A percentile compares a stretch with the other conserved stretches of the same genome.
Evolutionary conservation across 1,140 invertebrate species (phyloP).

Genomic region (Lordiphosa collinella): DNA sequence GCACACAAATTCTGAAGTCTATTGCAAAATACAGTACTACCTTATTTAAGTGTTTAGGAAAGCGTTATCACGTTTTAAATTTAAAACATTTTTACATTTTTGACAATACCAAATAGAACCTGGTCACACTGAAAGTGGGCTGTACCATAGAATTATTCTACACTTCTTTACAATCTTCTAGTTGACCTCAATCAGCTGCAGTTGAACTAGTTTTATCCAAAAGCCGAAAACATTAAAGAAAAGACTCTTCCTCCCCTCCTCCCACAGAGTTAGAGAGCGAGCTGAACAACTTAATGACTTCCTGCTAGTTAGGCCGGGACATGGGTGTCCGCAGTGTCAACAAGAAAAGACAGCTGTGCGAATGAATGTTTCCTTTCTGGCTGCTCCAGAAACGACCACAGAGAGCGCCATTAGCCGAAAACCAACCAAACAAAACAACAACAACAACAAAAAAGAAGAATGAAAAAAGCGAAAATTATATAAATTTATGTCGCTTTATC

Average conservation of each 20-base stretch:
- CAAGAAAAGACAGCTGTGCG: slow-evolving; percentile 52
- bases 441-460: slow-evolving; percentile 3
- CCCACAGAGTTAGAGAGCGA: neutral
- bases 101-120: no score
- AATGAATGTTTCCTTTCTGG: slow-evolving; percentile 62
- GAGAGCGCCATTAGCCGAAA: slow-evolving; percentile 51
- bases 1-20: no score
- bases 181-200: no score
- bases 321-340: slow-evolving; percentile 7
- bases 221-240: slow-evolving; percentile 22
- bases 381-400: slow-evolving; percentile 47
- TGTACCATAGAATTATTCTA: no score
- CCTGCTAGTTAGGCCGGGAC: slow-evolving; percentile 62
- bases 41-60: no score
- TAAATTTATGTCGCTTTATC: neutral
- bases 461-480: neutral
- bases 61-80: no score
- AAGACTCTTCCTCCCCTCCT: neutral
- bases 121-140: no score
- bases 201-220: neutral
- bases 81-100: no score
- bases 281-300: slow-evolving; percentile 75
- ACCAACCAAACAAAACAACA: slow-evolving; percentile 18
- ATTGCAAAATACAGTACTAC: no score
- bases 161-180: no score